A percentile compares a stretch with the other conserved stretches of the same genome.
These are phyloP conservation scores for Sterna hirundo DNA, from an alignment of 2,113 vertebrate genomes.

Conservation along the genomic window DNA sequence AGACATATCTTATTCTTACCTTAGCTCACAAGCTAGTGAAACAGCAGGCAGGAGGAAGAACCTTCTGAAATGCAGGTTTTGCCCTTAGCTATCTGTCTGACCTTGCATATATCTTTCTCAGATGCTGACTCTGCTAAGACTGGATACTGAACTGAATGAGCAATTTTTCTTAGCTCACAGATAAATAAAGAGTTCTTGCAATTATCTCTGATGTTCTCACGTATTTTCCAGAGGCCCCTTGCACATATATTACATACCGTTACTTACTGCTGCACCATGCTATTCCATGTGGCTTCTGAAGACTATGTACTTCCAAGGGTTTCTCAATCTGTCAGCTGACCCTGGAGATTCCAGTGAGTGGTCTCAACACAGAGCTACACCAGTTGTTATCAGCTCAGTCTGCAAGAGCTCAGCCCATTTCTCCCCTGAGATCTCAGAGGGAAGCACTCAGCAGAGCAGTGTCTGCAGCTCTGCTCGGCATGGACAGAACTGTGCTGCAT, in stretches of 20 bases:
- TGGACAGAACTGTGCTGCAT: neutral
- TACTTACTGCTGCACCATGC: neutral
- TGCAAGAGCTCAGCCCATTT: neutral
- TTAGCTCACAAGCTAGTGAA: neutral
- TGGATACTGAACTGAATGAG: neutral
- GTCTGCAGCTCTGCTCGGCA: neutral
- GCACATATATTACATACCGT: neutral
- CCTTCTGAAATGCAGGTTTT: neutral
- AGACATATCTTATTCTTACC: neutral
- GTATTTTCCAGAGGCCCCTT: neutral
- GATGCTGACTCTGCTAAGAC: neutral
- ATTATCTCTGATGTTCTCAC: neutral
- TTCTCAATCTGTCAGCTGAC: neutral
- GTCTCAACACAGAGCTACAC: neutral
- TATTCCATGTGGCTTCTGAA: neutral
- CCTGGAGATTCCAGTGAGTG: neutral
- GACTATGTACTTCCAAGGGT: rapidly evolving
- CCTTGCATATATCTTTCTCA: neutral
- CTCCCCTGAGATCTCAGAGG: neutral
- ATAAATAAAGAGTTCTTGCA: neutral
- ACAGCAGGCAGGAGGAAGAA: neutral
- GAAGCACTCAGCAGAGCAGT: neutral
- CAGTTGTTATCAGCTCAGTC: neutral
- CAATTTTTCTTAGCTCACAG: neutral
- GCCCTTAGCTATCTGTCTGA: neutral